These are phyloP conservation scores for Lophotriccus pileatus DNA, from an alignment of 2,797 vertebrate genomes.

Conservation along the genomic window DNA sequence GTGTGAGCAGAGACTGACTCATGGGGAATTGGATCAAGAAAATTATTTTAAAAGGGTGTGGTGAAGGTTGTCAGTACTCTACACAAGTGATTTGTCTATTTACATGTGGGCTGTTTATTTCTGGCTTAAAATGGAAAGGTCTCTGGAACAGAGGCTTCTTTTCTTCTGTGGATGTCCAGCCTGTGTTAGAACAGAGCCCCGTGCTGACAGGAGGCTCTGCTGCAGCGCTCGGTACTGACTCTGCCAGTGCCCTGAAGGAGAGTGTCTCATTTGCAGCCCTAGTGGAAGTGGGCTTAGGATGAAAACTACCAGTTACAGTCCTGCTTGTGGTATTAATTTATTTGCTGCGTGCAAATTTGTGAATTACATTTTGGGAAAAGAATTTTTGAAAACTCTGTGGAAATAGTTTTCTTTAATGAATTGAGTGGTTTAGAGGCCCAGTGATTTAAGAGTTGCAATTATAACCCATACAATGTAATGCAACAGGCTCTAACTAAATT, in stretches of 20 bases:
- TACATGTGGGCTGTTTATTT: background rate
- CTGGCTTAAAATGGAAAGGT: background rate
- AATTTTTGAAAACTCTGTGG: background rate
- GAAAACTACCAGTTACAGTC: background rate
- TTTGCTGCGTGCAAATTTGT: background rate
- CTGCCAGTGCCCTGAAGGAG: background rate
- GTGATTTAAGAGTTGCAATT: background rate
- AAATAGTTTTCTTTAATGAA: background rate
- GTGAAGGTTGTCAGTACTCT: background rate
- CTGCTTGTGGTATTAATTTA: background rate
- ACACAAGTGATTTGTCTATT: background rate
- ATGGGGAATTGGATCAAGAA: background rate
- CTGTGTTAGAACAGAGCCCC: fast-evolving
- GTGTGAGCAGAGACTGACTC: background rate
- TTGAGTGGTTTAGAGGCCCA: background rate
- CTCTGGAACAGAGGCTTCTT: background rate
- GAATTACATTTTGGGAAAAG: fast-evolving
- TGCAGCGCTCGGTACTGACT: fast-evolving
- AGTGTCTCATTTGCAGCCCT: fast-evolving
- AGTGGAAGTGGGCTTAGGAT: background rate
- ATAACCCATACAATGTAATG: background rate
- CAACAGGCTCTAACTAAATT: background rate
- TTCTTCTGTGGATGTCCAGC: background rate
- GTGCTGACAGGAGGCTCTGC: background rate
- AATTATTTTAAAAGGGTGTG: background rate